A percentile compares a stretch with the other conserved stretches of the same genome.
Evolutionary conservation across 2,113 vertebrate genomes (phyloP).

Genomic region (Barnardius zonarius): DNA sequence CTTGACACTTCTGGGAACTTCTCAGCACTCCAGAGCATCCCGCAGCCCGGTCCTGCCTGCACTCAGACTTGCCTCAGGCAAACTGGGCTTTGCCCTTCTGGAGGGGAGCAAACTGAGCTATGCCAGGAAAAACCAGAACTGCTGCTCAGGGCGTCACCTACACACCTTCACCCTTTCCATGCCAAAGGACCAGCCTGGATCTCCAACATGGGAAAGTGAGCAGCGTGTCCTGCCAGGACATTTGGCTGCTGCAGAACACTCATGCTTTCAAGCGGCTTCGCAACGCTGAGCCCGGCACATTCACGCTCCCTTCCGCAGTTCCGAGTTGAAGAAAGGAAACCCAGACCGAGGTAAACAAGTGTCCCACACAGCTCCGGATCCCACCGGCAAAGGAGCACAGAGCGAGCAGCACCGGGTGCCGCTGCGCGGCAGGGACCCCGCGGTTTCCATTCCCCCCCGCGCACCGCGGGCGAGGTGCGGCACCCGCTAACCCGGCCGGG

Average conservation of each 20-base stretch:
- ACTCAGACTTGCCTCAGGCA: neutral
- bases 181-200: neutral
- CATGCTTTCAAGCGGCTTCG: neutral
- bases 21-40: neutral
- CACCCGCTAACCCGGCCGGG: neutral
- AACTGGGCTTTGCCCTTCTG: neutral
- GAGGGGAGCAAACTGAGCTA: rapidly evolving
- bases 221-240: neutral
- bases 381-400: neutral
- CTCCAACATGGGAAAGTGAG: rapidly evolving
- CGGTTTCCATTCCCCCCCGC: neutral
- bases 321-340: no score
- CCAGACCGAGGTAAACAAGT: rapidly evolving
- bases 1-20: neutral
- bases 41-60: neutral
- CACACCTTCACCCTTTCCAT: rapidly evolving
- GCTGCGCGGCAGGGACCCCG: neutral
- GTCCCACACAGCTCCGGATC: rapidly evolving
- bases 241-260: neutral
- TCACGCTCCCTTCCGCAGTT: neutral
- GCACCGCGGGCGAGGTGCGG: neutral
- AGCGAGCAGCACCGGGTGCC: neutral
- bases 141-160: neutral
- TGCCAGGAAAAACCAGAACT: rapidly evolving
- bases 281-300: neutral